Conservation (phyloP, 2,113 vertebrate species). For the Centropus bengalensis region DNA sequence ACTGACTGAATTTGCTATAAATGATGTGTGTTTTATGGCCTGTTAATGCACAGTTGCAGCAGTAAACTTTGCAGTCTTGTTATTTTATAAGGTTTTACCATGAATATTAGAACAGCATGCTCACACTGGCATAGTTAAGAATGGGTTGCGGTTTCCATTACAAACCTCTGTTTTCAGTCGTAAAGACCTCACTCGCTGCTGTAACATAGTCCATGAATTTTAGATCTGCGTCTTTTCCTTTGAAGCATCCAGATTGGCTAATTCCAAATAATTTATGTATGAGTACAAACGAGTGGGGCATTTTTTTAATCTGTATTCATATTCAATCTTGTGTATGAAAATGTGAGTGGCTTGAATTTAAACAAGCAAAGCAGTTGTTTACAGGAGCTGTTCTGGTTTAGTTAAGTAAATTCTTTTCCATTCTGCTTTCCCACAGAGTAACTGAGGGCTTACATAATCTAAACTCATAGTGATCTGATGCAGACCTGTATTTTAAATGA, state of each 20-base stretch:
- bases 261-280: neutral
- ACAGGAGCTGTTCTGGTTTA: neutral
- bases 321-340: conserved; percentile 14
- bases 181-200: neutral
- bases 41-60: conserved; percentile 58
- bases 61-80: conserved; percentile 49
- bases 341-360: neutral
- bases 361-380: neutral
- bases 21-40: conserved; percentile 52
- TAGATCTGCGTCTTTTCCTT: neutral
- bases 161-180: conserved; percentile 1
- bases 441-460: neutral
- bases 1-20: conserved; percentile 58
- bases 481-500: neutral
- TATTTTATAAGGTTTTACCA: conserved; percentile 49
- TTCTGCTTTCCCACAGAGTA: neutral
- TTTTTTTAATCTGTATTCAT: neutral
- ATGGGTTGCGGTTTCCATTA: conserved; percentile 62
- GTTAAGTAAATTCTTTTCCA: neutral
- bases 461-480: neutral
- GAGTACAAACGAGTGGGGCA: neutral
- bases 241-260: neutral
- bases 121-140: conserved; percentile 25
- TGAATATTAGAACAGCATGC: conserved; percentile 33
- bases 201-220: conserved; percentile 5